Evolutionary conservation across 2,797 vertebrate species (phyloP), one percentile per base, ranked within the genome.

Genomic region (Pachyuromys duprasi): DNA sequence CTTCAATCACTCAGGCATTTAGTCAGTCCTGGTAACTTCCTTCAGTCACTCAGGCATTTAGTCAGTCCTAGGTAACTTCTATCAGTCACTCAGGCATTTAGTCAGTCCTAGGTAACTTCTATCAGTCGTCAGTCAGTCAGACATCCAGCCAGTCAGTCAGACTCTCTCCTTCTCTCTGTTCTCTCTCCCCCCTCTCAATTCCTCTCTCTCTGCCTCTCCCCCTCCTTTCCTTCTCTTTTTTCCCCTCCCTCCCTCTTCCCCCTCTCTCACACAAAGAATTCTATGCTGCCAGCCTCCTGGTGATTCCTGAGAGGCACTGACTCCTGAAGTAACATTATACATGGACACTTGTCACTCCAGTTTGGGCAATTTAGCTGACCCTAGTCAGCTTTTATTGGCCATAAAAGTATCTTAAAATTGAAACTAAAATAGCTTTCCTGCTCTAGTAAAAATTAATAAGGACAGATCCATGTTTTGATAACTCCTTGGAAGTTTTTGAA

Each of bases 391-490:
- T 91, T 75, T 90, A 33, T 72, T 84, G n/a, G 62, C 42, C 28
- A 49, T 45, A 76, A 92, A 82, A 65, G 18, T 39, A 26, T 57
- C 57, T 81, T 26, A 84, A 60, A 81, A 75, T 70, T 18, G 13
- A 89, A 28, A 83, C 15, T 90, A 36, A 90, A 89, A 78, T 89
- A 36, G 3, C 17, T 39, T 26, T 95, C 62, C 13, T 28, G 3
- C 20, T 80, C 2, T 31, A 88, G 24, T 94, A 39, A 91, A 49
- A 89, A 70, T 53, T 72, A 63, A 26, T 87, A 95, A 33, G 26
- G 39, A 83, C 69, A 79, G 31, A 86, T 60, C 8, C 15, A n/a
- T 31, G 80, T 24, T n/a, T 84, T n/a, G 49, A n/a, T 60, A 94
- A 79, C 45, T 86, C 17, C 12, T 84, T 1, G 9, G 49, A 72